Percentiles rank a stretch among this genome's conserved stretches.
Conservation (phyloP, 1,140 invertebrate genomes). For the Ceratosolen fusciceps region DNA sequence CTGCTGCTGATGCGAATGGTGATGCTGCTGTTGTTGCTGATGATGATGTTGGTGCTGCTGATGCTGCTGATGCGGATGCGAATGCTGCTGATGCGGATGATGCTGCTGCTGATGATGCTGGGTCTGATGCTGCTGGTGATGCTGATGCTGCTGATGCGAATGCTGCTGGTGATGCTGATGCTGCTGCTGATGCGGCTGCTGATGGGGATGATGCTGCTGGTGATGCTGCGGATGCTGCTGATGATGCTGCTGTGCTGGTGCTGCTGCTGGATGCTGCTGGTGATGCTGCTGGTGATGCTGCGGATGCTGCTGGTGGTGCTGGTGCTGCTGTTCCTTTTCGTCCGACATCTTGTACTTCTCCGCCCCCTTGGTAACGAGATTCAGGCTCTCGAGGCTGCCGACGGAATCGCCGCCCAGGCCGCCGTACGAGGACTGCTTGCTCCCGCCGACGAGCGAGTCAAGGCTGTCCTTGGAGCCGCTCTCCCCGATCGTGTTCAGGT, state of each 20-base stretch:
- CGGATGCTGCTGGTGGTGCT: background rate
- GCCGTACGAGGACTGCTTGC: constrained; percentile 31
- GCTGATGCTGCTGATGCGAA: too few species aligned
- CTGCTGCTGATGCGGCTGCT: too few species aligned
- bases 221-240: background rate
- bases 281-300: background rate
- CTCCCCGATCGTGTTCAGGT: background rate
- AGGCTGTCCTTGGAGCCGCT: constrained; percentile 16
- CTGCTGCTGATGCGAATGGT: background rate
- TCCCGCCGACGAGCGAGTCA: background rate
- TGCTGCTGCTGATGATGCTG: too few species aligned
- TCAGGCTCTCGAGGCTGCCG: constrained; percentile 61
- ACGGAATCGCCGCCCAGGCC: constrained; percentile 4
- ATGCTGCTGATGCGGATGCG: constrained; percentile 45
- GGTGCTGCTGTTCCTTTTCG: constrained; percentile 59
- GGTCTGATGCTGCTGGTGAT: too few species aligned
- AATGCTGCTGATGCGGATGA: too few species aligned
- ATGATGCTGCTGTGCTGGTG: background rate
- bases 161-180: too few species aligned
- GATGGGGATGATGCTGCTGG: background rate
- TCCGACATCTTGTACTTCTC: constrained; percentile 60
- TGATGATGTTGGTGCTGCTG: constrained; percentile 27
- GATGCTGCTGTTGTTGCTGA: background rate
- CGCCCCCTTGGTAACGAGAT: constrained; percentile 63
- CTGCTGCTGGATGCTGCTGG: too few species aligned